Evolutionary conservation across 2,797 vertebrate genomes (phyloP), one percentile per base, ranked within the genome.

Genomic region (Sphenopsis melanotis): DNA sequence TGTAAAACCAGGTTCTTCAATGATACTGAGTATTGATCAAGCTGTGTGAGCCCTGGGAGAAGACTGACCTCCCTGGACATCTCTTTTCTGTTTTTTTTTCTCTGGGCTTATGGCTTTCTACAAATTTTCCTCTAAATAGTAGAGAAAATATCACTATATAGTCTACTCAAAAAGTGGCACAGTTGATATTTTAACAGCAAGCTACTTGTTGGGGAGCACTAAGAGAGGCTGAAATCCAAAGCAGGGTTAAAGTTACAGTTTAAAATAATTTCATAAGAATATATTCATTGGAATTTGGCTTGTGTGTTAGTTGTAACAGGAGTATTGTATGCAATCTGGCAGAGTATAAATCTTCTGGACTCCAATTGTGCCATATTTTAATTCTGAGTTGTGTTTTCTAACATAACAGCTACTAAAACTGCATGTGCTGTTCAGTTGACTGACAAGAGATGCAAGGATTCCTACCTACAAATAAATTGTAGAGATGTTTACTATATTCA

Each of bases 381-480:
- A 93, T 90, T 79, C 87, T 55, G 71, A 92, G 36, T 34, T 6
- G 61, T 89, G 87, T 91, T 94, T 87, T 86, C 55, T 96, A 89
- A 94, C 46, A 76, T 57, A 79, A 47, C 53, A 93, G 60, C 89
- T 81, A 80, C 83, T 95, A 69, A 96, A 94, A 83, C 55, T 39
- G 81, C 2, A 9, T 50, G 50, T 68, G 49, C 42, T 92, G 82
- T 91, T 86, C 60, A 56, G 59, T 49, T 83, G 79, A 86, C 49
- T 83, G 94, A 61, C 52, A 77, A 42, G 93, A 91, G 76, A 52
- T 52, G 49, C 57, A 81, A 90, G 59, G 34, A 37, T 64, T 89
- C 78, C 76, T 77, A 91, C 74, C 68, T 96, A 76, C 88, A 87
- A 83, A 86, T 68, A 85, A 81, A 90, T 94, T 84, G 56, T 85